Base-by-base conservation (phyloP, 1,140 invertebrate genomes). In the Thereuonema tuberculata region DNA sequence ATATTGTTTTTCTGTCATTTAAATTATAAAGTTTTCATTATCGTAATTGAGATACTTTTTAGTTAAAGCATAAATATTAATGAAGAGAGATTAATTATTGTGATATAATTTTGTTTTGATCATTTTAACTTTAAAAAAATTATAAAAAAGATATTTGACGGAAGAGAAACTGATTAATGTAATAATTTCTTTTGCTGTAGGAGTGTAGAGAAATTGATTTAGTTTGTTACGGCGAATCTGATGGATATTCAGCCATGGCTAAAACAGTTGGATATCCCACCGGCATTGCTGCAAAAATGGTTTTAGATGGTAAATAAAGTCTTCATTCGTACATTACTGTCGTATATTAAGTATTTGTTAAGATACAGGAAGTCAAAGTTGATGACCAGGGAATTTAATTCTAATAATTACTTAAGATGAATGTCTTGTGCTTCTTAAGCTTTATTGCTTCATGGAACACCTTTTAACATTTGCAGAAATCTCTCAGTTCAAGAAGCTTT, bases 241-340 rank as follows among this genome's bases (percentile, higher is more conserved):
- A 80, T 61, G 86, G 89, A 17, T 89, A 90, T 69, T 96, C 93
- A 0, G 97, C 96, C 2, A 99, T 99, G 97, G 91, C 95, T 0
- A 84, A 89, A 67, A 96, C 93, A 20, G 97, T 99, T 3, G 95
- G 96, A 2, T 86, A 94, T 68, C 95, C 96, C 0, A 84, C 90
- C 2, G 96, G 91, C 3, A 98, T 99, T 67, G 91, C 94, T 2
- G 83, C 90, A 0, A 93, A 96, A 74, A 99, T 99, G 96, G 81
- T 99, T 27, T 76, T 98, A 2, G 90, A 96, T 75, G 93, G 89
- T 90, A 75, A 76, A 66, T 66, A n/a, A 66, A 58, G 21, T 31
- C 57, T 9, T n/a, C n/a, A n/a, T n/a, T n/a, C n/a, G n/a, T 31
- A 46, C 54, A n/a, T 53, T 55, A 23, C 5, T 29, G n/a, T 21